Conservation (phyloP, 1,140 invertebrate genomes). For the Hylaeus volcanicus region DNA sequence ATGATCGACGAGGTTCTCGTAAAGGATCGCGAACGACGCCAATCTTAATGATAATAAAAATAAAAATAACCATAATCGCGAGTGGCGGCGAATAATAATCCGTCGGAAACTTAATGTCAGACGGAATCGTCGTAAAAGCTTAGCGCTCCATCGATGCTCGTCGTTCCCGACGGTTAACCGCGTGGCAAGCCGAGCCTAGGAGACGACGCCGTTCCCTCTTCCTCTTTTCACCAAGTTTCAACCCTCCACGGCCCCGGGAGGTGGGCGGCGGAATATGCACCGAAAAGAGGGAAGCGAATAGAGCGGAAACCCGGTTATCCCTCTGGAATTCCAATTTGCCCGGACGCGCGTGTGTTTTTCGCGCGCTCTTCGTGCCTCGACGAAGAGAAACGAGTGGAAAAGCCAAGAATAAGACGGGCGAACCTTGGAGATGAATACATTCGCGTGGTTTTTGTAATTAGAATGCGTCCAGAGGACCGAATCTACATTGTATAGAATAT, state of each 20-base stretch:
- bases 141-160: conserved; percentile 19
- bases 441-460: too few species aligned
- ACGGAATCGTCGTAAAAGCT: conserved; percentile 15
- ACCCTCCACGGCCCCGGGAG: neutral
- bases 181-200: neutral
- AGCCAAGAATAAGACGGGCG: too few species aligned
- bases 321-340: conserved; percentile 41
- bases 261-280: conserved; percentile 2
- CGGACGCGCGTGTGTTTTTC: conserved; percentile 2
- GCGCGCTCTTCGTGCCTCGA: neutral
- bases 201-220: neutral
- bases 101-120: neutral
- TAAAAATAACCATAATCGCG: neutral
- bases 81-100: conserved; percentile 1
- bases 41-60: conserved; percentile 29
- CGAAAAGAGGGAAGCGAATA: conserved; percentile 9
- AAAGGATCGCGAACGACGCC: neutral
- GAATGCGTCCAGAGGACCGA: too few species aligned
- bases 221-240: neutral
- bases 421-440: too few species aligned
- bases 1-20: neutral
- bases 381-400: neutral
- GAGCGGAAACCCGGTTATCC: conserved; percentile 33
- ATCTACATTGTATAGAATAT: too few species aligned
- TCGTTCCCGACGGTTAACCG: conserved; percentile 8